Base-by-base conservation (phyloP, 1,140 invertebrate genomes). In the Sycobia sp. region DNA sequence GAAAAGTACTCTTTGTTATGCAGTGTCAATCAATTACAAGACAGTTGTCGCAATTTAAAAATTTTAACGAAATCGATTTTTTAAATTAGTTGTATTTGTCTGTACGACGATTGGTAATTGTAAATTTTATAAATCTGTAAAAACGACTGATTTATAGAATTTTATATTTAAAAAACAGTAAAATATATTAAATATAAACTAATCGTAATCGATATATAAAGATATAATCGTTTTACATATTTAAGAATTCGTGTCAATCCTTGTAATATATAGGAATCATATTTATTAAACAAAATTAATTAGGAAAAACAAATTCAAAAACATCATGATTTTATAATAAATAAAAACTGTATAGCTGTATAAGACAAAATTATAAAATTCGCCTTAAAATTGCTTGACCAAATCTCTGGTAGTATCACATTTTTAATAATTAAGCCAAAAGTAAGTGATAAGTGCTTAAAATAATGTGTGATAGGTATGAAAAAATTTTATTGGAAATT, bases 401-500 rank as follows among this genome's bases (percentile, higher is more conserved):
- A 47, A 57, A 7, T 55, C 13, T 57, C 11, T 11, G 27, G 38
- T 68, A 59, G 13, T 25, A 55, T 66, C 41, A 65, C 50, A 44
- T 53, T 65, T 46, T 25, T 65, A 16, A 55, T 43, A 55, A 55
- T 18, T 27, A 29, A 23, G 38, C 38, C 10, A 55, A n/a, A 41
- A n/a, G n/a, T n/a, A n/a, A n/a, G n/a, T n/a, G n/a, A n/a, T n/a
- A n/a, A n/a, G n/a, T n/a, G n/a, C 27, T 27, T 25, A 22, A 32
- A 32, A 32, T 36, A 36, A 36, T 36, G 29, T 7, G n/a, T 36
- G 3, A 2, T 11, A 11, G 10, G 10, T 36, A 36, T 4, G 2
- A 13, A 10, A 36, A 36, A 36, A 69, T 55, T 60, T 62, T 62
- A 56, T 51, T n/a, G n/a, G n/a, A n/a, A n/a, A n/a, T n/a, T n/a